Evolutionary conservation across 1,140 invertebrate species (phyloP).

Genomic region (Drosophila azteca): DNA sequence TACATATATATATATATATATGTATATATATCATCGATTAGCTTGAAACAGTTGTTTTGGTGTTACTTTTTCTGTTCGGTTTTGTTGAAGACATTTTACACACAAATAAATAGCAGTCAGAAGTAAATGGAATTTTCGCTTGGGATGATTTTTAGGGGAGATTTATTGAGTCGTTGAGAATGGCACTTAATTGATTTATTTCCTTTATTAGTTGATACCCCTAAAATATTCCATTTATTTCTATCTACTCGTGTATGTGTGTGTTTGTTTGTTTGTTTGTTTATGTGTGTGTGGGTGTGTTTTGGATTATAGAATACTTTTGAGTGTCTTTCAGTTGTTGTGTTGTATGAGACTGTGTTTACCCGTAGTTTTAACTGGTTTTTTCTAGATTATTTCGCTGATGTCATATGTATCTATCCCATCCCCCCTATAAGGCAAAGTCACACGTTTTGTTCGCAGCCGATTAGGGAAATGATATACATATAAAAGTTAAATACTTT

Average conservation of each 20-base stretch:
- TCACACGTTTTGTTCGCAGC: conserved; percentile 57
- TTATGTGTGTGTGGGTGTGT: conserved; percentile 14
- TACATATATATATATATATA: conserved; percentile 12
- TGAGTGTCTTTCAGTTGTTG: conserved; percentile 32
- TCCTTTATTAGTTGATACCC: conserved; percentile 20
- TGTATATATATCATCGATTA: conserved; percentile 44
- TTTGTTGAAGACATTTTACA: conserved; percentile 67
- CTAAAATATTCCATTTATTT: conserved; percentile 44
- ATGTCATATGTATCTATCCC: conserved; percentile 36
- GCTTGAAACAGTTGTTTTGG: conserved; percentile 56
- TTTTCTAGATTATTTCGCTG: conserved; percentile 57
- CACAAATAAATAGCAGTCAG: conserved; percentile 9
- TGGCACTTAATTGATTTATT: conserved; percentile 72
- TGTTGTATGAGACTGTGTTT: conserved; percentile 39
- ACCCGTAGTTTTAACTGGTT: conserved; percentile 71
- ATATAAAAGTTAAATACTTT: conserved; percentile 50
- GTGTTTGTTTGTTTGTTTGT: neutral
- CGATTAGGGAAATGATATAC: conserved; percentile 55
- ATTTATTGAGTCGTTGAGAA: conserved; percentile 11
- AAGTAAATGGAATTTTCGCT: conserved; percentile 33
- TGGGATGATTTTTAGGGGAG: conserved; percentile 29
- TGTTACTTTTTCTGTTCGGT: conserved; percentile 38
- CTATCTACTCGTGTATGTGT: conserved; percentile 28
- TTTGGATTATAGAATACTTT: conserved; percentile 47
- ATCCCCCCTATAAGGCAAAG: conserved; percentile 50